Percentiles rank a stretch among this genome's conserved stretches.
phyloP scores from a whole-genome alignment of 2,113 vertebrate genomes.

The Nothocercus nigrocapillus region DNA sequence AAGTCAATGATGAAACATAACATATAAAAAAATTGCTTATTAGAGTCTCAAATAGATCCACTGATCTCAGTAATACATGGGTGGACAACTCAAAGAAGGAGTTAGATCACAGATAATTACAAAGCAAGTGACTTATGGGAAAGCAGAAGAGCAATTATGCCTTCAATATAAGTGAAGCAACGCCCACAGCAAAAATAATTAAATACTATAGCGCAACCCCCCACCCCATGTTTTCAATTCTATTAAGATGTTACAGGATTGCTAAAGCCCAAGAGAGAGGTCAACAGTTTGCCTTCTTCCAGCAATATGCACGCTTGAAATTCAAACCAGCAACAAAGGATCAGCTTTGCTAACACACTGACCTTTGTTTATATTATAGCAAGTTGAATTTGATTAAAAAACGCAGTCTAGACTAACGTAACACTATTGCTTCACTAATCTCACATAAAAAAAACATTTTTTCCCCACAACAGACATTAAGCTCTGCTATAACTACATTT shows the following conservation, averaged over 20 bases:
- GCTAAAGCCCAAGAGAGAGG: neutral
- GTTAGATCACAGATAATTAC: constrained; percentile 11
- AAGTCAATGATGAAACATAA: neutral
- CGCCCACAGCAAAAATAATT: neutral
- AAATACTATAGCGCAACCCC: neutral
- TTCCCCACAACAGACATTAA: neutral
- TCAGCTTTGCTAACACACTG: neutral
- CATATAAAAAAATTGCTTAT: neutral
- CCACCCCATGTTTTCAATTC: neutral
- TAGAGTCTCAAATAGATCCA: neutral
- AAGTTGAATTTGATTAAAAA: neutral
- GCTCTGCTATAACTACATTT: neutral
- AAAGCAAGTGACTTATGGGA: neutral
- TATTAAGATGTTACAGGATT: neutral
- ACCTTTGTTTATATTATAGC: neutral
- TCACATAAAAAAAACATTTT: neutral
- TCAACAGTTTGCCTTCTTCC: neutral
- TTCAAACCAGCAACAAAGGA: neutral
- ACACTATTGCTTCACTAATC: neutral
- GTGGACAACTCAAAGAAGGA: neutral
- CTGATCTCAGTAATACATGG: neutral
- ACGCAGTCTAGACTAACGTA: neutral
- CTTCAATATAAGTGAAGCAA: neutral
- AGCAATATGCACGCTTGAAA: neutral
- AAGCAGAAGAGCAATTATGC: neutral